Conservation (phyloP, 2,797 vertebrate genomes). For the Atherinosoma microstoma region DNA sequence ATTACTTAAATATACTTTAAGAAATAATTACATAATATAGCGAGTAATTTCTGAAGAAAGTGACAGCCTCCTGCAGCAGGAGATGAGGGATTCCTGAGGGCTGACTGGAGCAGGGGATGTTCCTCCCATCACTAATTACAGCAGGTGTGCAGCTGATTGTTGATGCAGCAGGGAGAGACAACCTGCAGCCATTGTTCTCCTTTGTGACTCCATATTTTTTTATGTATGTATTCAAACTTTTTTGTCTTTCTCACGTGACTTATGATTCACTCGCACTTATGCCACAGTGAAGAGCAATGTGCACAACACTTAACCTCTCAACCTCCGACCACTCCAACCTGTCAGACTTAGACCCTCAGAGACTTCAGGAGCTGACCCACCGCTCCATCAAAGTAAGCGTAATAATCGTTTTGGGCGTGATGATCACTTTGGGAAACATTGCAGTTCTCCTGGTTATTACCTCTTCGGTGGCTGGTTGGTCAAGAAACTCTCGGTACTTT, state of each 20-base stretch:
- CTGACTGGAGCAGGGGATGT: not conserved
- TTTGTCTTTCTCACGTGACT: not conserved
- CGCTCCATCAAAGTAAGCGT: constrained; percentile 82
- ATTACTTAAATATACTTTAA: no score
- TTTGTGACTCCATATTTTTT: not conserved
- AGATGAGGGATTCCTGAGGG: not conserved
- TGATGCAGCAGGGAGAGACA: not conserved
- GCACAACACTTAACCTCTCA: constrained; percentile 47
- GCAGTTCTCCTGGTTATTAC: constrained; percentile 85
- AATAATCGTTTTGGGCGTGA: constrained; percentile 81
- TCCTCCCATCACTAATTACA: constrained; percentile 59
- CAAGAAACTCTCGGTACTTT: constrained; percentile 85
- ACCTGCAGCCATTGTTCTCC: constrained; percentile 9
- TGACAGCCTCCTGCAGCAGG: not conserved
- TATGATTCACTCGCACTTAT: constrained; percentile 27
- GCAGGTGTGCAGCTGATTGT: constrained; percentile 70
- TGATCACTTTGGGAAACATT: constrained; percentile 86
- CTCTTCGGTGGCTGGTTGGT: constrained; percentile 89
- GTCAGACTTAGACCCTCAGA: constrained; percentile 53
- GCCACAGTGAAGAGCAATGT: constrained; percentile 62
- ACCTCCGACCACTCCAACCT: constrained; percentile 44
- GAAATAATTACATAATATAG: not conserved
- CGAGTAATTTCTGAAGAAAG: not conserved
- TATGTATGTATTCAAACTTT: not conserved
- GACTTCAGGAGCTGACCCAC: constrained; percentile 66